Conservation (phyloP, 2,888 invertebrate genomes). For the Agrochola macilenta region DNA sequence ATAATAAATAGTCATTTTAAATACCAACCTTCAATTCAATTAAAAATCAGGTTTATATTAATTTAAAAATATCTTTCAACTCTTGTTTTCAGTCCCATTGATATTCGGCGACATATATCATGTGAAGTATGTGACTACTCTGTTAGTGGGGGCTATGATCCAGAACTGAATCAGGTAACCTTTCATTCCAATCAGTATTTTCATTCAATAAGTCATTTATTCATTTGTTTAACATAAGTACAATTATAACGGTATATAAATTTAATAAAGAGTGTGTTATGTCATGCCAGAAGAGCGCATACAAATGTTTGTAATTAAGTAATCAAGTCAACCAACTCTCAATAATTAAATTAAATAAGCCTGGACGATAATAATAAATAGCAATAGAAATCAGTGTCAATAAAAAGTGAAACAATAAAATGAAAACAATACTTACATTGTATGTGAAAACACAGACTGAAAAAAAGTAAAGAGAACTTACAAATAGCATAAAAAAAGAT, state of each 20-base stretch:
- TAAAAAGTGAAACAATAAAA: neutral
- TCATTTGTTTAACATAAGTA: neutral
- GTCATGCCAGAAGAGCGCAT: neutral
- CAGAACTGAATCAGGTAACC: conserved; percentile 93
- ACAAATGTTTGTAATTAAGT: neutral
- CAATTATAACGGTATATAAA: neutral
- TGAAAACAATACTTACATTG: neutral
- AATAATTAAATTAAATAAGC: no score
- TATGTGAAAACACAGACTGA: neutral
- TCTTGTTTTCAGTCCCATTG: conserved; percentile 92
- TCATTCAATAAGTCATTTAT: neutral
- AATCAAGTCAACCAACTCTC: no score
- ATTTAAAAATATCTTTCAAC: neutral
- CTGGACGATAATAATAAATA: no score
- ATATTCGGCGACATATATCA: conserved; percentile 96
- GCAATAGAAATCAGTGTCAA: neutral
- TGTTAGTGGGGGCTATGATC: conserved; percentile 98
- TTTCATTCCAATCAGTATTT: neutral
- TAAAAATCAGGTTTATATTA: neutral
- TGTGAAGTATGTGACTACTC: conserved; percentile 97
- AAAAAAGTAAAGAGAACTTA: neutral
- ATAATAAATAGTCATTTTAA: neutral
- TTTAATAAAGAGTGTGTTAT: neutral
- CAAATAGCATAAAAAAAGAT: neutral
- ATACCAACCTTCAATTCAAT: neutral